Evolutionary conservation across 1,140 invertebrate species (phyloP), one percentile per base, ranked within the genome.

Genomic region (Drosophila sproati): DNA sequence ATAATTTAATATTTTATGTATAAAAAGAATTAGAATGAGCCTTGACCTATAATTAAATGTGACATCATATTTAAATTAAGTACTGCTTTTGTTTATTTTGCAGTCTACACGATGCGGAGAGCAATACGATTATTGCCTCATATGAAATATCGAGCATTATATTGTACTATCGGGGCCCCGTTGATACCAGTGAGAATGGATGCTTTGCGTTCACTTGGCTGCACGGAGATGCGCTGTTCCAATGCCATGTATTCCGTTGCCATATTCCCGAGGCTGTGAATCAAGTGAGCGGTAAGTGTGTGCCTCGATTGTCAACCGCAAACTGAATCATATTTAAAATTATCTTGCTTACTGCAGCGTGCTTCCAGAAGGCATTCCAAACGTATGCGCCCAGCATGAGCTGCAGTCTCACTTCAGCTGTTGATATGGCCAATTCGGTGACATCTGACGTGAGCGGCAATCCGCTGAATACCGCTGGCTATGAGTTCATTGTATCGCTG

Each of bases 141-240:
- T 99, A 98, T 92, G 96, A 97, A 74, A 96, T 99, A 52, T 97
- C 98, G 87, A 95, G 98, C 63, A 99, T 99, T 76, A 94, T 99
- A 59, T 98, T 99, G 93, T 99, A 98, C 93, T 97, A 98, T 6
- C 95, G 98, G 48, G 98, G 98, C 3, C 95, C 96, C n/a, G 94
- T 94, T n/a, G 96, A 96, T 61, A 96, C 96, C 20, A 93, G 94
- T 2, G 98, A 98, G 83, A 96, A 96, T 3, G 95, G 97, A 7
- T 99, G 98, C 93, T 99, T 99, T 94, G 98, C 98, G 39, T 99
- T 99, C 93, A 99, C 98, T 0, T 99, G 97, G 95, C 97, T 97
- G 34, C 98, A 99, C 91, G 96, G 96, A 3, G 96, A 98, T 82
- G 97, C 96, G 12, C 96, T 99, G 52, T 98, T 98, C 93, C 97